Percentiles rank a stretch among this genome's conserved stretches.
These are phyloP conservation scores for Poeciliopsis infans DNA, from an alignment of 2,797 vertebrate species.

Conservation along the genomic window DNA sequence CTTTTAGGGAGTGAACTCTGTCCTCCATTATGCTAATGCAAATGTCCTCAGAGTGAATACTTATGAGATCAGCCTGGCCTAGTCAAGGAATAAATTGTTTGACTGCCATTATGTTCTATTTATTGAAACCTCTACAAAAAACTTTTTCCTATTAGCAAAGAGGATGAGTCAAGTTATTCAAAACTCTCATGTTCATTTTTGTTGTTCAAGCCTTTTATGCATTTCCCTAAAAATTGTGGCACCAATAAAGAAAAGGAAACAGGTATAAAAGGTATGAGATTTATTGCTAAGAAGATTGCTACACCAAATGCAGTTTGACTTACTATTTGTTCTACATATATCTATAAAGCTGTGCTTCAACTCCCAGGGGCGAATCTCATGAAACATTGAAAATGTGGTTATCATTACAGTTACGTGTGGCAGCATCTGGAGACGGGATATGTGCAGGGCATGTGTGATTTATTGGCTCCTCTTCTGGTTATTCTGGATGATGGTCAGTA, in stretches of 20 bases:
- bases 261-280: neutral
- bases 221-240: neutral
- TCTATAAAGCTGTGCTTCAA: neutral
- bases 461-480: constrained; percentile 95
- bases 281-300: neutral
- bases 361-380: neutral
- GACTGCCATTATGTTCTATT: neutral
- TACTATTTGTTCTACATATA: neutral
- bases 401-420: constrained; percentile 91
- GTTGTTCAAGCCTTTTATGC: neutral
- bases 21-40: neutral
- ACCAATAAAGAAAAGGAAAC: neutral
- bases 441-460: constrained; percentile 98
- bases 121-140: neutral
- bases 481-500: constrained; percentile 93
- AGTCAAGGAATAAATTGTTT: neutral
- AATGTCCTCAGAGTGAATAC: neutral
- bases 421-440: constrained; percentile 96
- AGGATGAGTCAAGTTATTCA: neutral
- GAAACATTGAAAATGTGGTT: neutral
- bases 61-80: neutral
- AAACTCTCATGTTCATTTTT: neutral
- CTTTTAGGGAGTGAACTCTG: neutral
- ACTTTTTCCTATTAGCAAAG: neutral
- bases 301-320: neutral